Conservation (phyloP, 1,140 invertebrate species). For the Wasmannia auropunctata region DNA sequence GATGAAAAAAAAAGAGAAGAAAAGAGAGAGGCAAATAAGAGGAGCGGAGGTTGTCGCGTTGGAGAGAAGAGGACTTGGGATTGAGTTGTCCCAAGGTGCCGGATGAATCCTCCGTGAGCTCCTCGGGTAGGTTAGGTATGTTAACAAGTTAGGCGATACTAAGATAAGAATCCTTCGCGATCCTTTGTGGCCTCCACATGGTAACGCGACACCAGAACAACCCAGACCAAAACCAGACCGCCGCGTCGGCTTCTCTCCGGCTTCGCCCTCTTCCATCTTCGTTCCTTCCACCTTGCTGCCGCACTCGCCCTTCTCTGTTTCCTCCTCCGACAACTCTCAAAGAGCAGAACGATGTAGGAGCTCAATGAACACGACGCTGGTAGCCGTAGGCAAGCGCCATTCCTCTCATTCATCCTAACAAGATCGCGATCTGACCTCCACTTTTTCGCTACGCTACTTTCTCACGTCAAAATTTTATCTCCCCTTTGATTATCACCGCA, state of each 20-base stretch:
- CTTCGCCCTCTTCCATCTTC: conserved; percentile 59
- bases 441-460: conserved; percentile 55
- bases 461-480: conserved; percentile 54
- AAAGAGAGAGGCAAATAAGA: conserved; percentile 46
- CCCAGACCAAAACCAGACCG: conserved; percentile 75
- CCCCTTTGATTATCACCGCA: background rate
- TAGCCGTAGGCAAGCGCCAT: conserved; percentile 69
- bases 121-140: conserved; percentile 79
- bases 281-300: conserved; percentile 27
- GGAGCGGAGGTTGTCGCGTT: conserved; percentile 30
- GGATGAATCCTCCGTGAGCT: conserved; percentile 71
- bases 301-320: conserved; percentile 13
- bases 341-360: conserved; percentile 63
- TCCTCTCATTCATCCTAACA: conserved; percentile 72
- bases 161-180: conserved; percentile 81
- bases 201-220: conserved; percentile 82
- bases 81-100: conserved; percentile 77
- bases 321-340: conserved; percentile 43
- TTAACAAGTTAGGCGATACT: conserved; percentile 83
- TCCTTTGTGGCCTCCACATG: conserved; percentile 79
- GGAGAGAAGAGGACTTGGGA: conserved; percentile 57
- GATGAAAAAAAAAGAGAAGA: conserved; percentile 29
- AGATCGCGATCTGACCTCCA: conserved; percentile 57
- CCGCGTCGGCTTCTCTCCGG: conserved; percentile 54
- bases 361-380: conserved; percentile 68